Evolutionary conservation across 2,888 invertebrate species (phyloP).

Genomic region (Synergus itoensis): DNA sequence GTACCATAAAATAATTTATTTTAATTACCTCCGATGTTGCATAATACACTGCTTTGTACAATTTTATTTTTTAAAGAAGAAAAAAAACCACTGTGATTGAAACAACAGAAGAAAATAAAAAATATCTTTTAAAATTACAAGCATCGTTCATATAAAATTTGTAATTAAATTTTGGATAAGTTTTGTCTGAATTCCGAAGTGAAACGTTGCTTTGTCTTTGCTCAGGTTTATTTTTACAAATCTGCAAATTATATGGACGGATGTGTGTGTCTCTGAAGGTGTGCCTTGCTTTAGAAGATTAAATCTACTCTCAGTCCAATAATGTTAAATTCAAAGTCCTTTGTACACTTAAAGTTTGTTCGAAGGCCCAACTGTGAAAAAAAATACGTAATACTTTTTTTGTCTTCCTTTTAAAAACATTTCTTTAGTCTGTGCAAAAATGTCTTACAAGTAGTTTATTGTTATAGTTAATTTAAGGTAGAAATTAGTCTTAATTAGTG

Average conservation of each 20-base stretch:
- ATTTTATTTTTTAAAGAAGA: not conserved
- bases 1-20: not conserved
- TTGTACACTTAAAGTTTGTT: not conserved
- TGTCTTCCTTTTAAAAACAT: too few relatives aligned
- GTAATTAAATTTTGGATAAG: too few relatives aligned
- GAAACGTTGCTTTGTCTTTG: too few relatives aligned
- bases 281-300: not conserved
- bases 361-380: not conserved
- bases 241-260: not conserved
- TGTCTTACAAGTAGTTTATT: too few relatives aligned
- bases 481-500: too few relatives aligned
- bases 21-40: not conserved
- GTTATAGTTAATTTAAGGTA: too few relatives aligned
- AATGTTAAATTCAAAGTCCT: not conserved
- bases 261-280: not conserved
- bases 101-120: not conserved
- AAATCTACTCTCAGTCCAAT: not conserved
- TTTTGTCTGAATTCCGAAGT: too few relatives aligned
- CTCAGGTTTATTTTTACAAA: not conserved
- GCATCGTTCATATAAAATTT: too few relatives aligned
- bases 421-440: too few relatives aligned
- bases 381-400: too few relatives aligned
- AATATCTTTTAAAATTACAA: not conserved
- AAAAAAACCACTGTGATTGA: not conserved
- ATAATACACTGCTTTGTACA: not conserved